Conservation (phyloP, 1,140 invertebrate species). For the Saxidomus purpurata region DNA sequence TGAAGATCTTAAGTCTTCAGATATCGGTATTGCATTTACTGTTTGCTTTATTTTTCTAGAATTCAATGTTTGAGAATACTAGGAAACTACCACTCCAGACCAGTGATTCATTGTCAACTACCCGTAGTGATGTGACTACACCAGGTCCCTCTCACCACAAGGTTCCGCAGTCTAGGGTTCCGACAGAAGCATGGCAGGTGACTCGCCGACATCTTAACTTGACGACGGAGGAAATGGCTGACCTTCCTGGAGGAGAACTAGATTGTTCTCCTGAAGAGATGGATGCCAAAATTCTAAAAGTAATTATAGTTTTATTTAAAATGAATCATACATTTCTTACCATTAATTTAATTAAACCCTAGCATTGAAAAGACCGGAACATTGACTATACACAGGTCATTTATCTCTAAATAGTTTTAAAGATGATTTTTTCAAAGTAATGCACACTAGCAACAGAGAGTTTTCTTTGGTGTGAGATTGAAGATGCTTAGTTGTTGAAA, state of each 20-base stretch:
- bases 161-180: conserved; percentile 62
- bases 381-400: no score
- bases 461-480: no score
- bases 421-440: no score
- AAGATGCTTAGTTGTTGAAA: no score
- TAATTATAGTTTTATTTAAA: neutral
- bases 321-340: no score
- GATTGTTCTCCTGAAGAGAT: conserved; percentile 55
- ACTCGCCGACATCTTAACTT: conserved; percentile 81
- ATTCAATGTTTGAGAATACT: conserved; percentile 75
- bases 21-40: no score
- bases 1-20: no score
- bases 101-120: conserved; percentile 66
- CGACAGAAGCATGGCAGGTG: conserved; percentile 83
- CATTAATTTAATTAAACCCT: no score
- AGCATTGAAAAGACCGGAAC: no score
- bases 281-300: conserved; percentile 62
- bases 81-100: conserved; percentile 67
- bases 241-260: conserved; percentile 63
- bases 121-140: conserved; percentile 18
- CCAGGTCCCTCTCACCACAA: neutral
- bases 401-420: no score
- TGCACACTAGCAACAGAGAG: no score
- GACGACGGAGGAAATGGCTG: conserved; percentile 77
- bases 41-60: conserved; percentile 51